Base-by-base conservation (phyloP, 1,140 invertebrate species). In the Panagrolaimus sp. region DNA sequence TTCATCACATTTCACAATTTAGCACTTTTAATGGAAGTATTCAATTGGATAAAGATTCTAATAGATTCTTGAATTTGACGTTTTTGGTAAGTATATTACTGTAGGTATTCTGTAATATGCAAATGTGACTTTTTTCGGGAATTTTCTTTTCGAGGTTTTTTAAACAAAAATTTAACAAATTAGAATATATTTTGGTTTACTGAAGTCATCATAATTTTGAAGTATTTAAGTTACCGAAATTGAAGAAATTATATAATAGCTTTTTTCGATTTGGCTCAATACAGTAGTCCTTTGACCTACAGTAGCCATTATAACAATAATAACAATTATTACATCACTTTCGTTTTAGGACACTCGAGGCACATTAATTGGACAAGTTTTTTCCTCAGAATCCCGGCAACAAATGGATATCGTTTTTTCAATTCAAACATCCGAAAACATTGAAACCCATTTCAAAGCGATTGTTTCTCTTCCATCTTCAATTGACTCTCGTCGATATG, bases 61-160 rank as follows among this genome's bases (percentile, higher is more conserved):
- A 79, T 58, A 76, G 75, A 21, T 81, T 70, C 38, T 52, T 79
- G 17, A 79, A 79, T 67, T 43, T 80, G 3, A 79, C 78, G 15
- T 81, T 79, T 63, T 44, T 43, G 26, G 77, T 78, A 67, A 46
- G 68, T 64, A 46, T 45, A 9, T n/a, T 21, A 10, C 63, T 4
- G 32, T 38, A 7, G 32, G 7, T 38, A 38, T n/a, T n/a, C n/a
- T n/a, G n/a, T n/a, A n/a, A n/a, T n/a, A 21, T 8, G 48, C 48
- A 52, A n/a, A 12, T 14, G 15, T 47, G 4, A 47, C 46, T 17
- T 47, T 4, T 47, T 47, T 47, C 21, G 46, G 21, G 15, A 15
- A 47, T 15, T 47, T 47, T 47, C n/a, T n/a, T n/a, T n/a, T n/a
- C n/a, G n/a, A n/a, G n/a, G n/a, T n/a, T 15, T 4, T 4, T 15